Evolutionary conservation across 2,113 vertebrate genomes (phyloP).

Genomic region (Cyphotilapia sp.): DNA sequence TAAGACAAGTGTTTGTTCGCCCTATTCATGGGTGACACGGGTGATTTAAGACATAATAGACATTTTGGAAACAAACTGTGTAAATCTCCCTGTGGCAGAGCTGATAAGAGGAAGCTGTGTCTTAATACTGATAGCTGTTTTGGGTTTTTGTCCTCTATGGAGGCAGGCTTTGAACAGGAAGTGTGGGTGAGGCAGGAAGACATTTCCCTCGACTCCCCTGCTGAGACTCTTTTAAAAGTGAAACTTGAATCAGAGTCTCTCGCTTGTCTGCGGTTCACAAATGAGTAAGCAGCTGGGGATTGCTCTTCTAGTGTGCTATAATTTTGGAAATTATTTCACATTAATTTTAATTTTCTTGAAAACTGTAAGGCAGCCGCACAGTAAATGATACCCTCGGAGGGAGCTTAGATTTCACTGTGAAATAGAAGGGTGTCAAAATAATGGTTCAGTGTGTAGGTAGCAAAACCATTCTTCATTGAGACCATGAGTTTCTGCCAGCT

Average conservation of each 20-base stretch:
- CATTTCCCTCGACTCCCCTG: slow-evolving; percentile 20
- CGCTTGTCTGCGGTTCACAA: slow-evolving; percentile 31
- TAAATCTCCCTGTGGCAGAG: slow-evolving; percentile 12
- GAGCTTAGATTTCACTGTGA: slow-evolving; percentile 8
- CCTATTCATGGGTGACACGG: not conserved
- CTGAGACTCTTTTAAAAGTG: slow-evolving; percentile 30
- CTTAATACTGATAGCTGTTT: slow-evolving; percentile 44
- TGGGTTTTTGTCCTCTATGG: not conserved
- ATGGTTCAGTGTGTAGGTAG: not conserved
- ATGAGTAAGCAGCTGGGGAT: slow-evolving; percentile 28
- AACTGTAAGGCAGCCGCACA: not conserved
- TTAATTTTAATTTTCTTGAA: slow-evolving; percentile 7
- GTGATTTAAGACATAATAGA: slow-evolving; percentile 37
- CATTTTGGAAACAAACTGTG: slow-evolving; percentile 28
- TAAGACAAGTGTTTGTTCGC: slow-evolving; percentile 27
- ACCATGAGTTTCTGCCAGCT: not conserved
- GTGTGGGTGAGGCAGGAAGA: slow-evolving; percentile 33
- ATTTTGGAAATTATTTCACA: slow-evolving; percentile 45
- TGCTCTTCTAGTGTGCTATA: slow-evolving; percentile 17
- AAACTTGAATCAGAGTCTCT: slow-evolving; percentile 36
- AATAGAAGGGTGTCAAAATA: not conserved
- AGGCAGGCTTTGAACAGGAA: slow-evolving; percentile 45
- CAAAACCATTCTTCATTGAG: not conserved
- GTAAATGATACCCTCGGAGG: not conserved
- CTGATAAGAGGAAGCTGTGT: slow-evolving; percentile 45